Conservation (phyloP, 35 echinoderm and acorn worm species). For the Acanthaster planci region DNA sequence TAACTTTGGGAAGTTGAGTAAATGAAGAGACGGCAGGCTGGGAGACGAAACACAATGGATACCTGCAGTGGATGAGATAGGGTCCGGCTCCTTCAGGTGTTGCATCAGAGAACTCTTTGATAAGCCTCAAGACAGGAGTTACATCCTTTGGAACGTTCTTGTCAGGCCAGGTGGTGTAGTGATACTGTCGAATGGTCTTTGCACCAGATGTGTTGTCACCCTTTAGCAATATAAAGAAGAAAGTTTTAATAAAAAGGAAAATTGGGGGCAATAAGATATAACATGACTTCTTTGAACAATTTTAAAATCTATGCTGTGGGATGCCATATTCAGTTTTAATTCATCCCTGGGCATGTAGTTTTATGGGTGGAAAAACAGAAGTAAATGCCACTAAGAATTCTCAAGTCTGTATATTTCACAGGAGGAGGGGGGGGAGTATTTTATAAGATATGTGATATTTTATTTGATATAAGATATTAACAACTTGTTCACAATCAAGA, state of each 20-base stretch:
- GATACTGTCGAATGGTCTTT: constrained; percentile 47
- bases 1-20: too few species aligned
- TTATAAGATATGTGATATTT: too few species aligned
- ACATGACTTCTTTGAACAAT: not conserved
- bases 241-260: not conserved
- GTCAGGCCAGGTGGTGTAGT: constrained; percentile 75
- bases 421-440: too few species aligned
- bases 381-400: too few species aligned
- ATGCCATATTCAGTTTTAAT: too few species aligned
- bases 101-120: constrained; percentile 6
- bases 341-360: too few species aligned
- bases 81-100: constrained; percentile 36
- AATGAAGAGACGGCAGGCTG: too few species aligned
- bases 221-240: not conserved
- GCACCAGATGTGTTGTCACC: not conserved
- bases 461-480: too few species aligned
- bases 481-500: too few species aligned
- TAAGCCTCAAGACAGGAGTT: constrained; percentile 50
- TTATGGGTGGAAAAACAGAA: too few species aligned
- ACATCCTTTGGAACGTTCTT: constrained; percentile 65
- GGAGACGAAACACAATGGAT: not conserved
- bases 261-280: too few species aligned
- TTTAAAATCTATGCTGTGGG: not conserved
- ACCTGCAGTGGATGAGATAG: constrained; percentile 82
- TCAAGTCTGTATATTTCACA: too few species aligned